These are phyloP conservation scores for Crematogaster levior DNA, from an alignment of 2,888 invertebrate species.

Conservation along the genomic window DNA sequence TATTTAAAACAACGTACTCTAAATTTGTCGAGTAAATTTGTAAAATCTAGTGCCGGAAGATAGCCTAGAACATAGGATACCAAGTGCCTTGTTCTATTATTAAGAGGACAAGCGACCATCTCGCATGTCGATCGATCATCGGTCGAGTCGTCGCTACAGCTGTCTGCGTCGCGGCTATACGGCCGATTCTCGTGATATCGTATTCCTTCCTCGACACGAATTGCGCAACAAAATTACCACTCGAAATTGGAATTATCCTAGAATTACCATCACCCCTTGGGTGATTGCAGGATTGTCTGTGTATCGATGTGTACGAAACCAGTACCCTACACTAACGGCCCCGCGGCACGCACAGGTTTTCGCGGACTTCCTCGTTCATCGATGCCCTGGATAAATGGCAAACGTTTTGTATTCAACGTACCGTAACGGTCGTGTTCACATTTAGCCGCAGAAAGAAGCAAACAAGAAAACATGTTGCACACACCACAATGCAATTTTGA, in stretches of 20 bases:
- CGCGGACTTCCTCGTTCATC: conserved; percentile 51
- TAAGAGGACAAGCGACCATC: conserved; percentile 54
- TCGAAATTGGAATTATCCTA: conserved; percentile 80
- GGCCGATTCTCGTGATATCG: conserved; percentile 62
- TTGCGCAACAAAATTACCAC: conserved; percentile 80
- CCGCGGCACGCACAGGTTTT: conserved; percentile 69
- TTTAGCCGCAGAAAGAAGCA: conserved; percentile 26
- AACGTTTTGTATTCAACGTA: conserved; percentile 56
- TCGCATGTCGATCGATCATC: conserved; percentile 77
- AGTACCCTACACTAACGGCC: conserved; percentile 69
- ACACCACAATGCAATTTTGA: conserved; percentile 19
- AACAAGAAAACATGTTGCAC: conserved; percentile 16
- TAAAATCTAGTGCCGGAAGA: conserved; percentile 16
- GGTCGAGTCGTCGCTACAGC: conserved; percentile 55
- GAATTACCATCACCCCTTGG: conserved; percentile 73
- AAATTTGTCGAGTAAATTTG: background rate
- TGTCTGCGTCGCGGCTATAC: conserved; percentile 61
- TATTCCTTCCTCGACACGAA: conserved; percentile 79
- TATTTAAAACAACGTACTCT: background rate
- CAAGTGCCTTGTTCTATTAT: conserved; percentile 42
- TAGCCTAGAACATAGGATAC: background rate
- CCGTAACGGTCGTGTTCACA: conserved; percentile 27
- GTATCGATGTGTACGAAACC: conserved; percentile 71
- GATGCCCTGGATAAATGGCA: conserved; percentile 43
- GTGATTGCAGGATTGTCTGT: conserved; percentile 54